Evolutionary conservation across 2,888 invertebrate species (phyloP).

Genomic region (Desoria tigrina): DNA sequence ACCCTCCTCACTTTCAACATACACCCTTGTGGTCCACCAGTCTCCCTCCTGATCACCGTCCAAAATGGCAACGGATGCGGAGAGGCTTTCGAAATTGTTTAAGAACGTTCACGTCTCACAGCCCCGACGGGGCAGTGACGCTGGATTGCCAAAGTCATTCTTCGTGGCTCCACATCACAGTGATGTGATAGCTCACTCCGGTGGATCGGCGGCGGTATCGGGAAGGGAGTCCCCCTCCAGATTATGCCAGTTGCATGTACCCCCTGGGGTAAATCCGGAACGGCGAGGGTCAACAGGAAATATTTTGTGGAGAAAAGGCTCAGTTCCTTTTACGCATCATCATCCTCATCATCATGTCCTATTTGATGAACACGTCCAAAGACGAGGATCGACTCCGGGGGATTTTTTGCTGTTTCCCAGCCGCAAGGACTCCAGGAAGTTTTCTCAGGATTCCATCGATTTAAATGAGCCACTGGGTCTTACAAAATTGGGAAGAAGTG

Average conservation of each 20-base stretch:
- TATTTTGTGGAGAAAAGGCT: slow-evolving; percentile 51
- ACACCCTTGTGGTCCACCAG: too few species aligned
- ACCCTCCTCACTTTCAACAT: too few species aligned
- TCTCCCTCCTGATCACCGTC: too few species aligned
- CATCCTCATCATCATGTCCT: slow-evolving; percentile 37
- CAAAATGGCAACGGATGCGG: slow-evolving; percentile 41
- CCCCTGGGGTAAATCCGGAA: slow-evolving; percentile 44
- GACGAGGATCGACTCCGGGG: slow-evolving; percentile 53
- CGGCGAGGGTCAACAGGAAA: slow-evolving; percentile 53
- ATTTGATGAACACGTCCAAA: slow-evolving; percentile 33
- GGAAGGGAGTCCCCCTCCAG: slow-evolving; percentile 45
- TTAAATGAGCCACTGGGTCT: slow-evolving; percentile 38
- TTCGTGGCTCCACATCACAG: slow-evolving; percentile 49
- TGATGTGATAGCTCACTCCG: slow-evolving; percentile 36
- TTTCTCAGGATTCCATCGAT: slow-evolving; percentile 53
- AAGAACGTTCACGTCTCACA: slow-evolving; percentile 45
- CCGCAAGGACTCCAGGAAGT: slow-evolving; percentile 40
- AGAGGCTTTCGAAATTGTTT: slow-evolving; percentile 50
- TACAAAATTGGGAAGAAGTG: slow-evolving; percentile 15
- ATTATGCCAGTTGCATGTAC: slow-evolving; percentile 46
- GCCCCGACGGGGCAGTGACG: slow-evolving; percentile 51
- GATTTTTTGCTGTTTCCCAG: slow-evolving; percentile 48
- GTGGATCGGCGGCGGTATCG: slow-evolving; percentile 23
- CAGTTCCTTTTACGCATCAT: slow-evolving; percentile 40
- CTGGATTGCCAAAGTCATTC: slow-evolving; percentile 48